Evolutionary conservation across 2,797 vertebrate species (phyloP).

Genomic region (Buphagus erythrorhynchus): DNA sequence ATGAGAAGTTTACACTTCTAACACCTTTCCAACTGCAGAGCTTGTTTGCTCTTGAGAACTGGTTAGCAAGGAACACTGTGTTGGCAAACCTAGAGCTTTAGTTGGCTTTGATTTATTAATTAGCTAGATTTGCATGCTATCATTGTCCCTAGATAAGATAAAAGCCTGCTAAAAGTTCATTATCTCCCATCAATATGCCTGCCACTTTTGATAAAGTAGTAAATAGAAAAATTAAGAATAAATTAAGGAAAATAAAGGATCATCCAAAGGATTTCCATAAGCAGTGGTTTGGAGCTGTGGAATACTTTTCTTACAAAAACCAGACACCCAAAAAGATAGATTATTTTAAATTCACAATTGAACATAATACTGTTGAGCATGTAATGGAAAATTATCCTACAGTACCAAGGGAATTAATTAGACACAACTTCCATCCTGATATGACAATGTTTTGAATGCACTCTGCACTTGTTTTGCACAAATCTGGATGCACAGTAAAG

Average conservation of each 20-base stretch:
- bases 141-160: not conserved
- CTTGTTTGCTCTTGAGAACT: not conserved
- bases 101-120: not conserved
- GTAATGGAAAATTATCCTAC: not conserved
- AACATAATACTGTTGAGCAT: not conserved
- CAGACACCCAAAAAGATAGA: not conserved
- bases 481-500: not conserved
- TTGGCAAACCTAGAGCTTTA: not conserved
- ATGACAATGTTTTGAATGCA: not conserved
- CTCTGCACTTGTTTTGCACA: not conserved
- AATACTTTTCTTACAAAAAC: not conserved
- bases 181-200: not conserved
- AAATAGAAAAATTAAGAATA: conserved; percentile 1
- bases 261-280: not conserved
- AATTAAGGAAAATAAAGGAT: not conserved
- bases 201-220: not conserved
- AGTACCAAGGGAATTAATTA: not conserved
- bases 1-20: not conserved
- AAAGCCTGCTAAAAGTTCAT: conserved; percentile 1
- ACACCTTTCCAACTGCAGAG: not conserved
- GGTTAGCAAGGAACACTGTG: not conserved
- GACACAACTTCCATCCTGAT: not conserved
- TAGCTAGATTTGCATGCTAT: not conserved
- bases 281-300: not conserved
- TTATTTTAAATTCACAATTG: not conserved